Evolutionary conservation across 1,140 invertebrate species (phyloP).

Genomic region (Pseudomyrmex cubaensis): DNA sequence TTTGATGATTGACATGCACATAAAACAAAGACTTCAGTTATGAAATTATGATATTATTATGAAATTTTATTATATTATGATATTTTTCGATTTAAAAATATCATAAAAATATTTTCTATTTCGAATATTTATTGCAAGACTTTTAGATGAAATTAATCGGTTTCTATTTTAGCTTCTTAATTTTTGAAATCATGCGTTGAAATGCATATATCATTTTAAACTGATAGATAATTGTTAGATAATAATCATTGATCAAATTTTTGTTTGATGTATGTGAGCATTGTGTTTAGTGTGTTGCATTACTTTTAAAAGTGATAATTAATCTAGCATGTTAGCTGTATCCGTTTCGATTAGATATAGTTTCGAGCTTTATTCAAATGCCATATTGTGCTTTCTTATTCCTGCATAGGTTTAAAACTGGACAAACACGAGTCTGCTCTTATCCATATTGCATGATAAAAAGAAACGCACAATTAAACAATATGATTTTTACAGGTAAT

Average conservation of each 20-base stretch:
- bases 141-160: slow-evolving; percentile 13
- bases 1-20: neutral
- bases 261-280: slow-evolving; percentile 22
- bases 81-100: neutral
- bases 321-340: slow-evolving; percentile 40
- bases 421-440: slow-evolving; percentile 14
- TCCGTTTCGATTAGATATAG: neutral
- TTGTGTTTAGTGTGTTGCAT: slow-evolving; percentile 43
- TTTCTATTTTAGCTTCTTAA: neutral
- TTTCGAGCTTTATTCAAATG: neutral
- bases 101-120: neutral
- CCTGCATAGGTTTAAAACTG: neutral
- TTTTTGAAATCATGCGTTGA: neutral
- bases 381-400: neutral
- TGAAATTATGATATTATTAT: too few relatives aligned
- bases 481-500: slow-evolving; percentile 87
- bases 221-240: slow-evolving; percentile 5
- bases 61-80: too few relatives aligned
- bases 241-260: neutral
- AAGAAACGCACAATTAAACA: neutral
- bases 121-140: neutral
- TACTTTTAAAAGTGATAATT: slow-evolving; percentile 12
- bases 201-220: too few relatives aligned
- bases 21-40: neutral
- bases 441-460: neutral